Evolutionary conservation across 2,888 invertebrate genomes (phyloP).

Genomic region (Diplolepis rosae): DNA sequence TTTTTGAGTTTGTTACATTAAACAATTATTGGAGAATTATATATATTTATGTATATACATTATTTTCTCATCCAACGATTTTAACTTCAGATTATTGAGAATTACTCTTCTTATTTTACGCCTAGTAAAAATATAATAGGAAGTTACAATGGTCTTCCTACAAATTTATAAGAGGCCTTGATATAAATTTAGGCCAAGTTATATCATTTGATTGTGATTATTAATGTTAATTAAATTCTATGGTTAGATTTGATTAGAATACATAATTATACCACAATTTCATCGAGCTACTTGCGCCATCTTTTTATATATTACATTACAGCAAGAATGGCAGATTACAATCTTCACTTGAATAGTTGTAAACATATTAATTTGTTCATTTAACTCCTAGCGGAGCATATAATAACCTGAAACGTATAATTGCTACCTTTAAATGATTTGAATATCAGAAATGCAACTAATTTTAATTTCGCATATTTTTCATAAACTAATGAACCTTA

Average conservation of each 20-base stretch:
- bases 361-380: conserved; percentile 1
- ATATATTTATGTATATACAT: no score
- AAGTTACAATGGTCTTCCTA: background rate
- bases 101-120: background rate
- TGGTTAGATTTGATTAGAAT: conserved; percentile 13
- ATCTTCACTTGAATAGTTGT: background rate
- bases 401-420: background rate
- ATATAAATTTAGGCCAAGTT: background rate
- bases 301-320: background rate
- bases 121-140: conserved; percentile 1
- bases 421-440: conserved; percentile 6
- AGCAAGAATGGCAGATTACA: conserved; percentile 21
- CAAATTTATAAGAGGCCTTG: background rate
- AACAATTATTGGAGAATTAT: background rate
- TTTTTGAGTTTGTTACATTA: conserved; percentile 8
- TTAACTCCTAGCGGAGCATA: background rate
- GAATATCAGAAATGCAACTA: background rate
- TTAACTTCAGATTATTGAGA: background rate
- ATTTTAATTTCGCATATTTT: no score
- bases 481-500: no score
- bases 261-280: conserved; percentile 23
- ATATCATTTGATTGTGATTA: conserved; percentile 18
- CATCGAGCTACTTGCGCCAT: background rate
- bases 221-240: conserved; percentile 12
- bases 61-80: background rate